Evolutionary conservation across 2,888 invertebrate genomes (phyloP).

Genomic region (Abrostola triplasia): DNA sequence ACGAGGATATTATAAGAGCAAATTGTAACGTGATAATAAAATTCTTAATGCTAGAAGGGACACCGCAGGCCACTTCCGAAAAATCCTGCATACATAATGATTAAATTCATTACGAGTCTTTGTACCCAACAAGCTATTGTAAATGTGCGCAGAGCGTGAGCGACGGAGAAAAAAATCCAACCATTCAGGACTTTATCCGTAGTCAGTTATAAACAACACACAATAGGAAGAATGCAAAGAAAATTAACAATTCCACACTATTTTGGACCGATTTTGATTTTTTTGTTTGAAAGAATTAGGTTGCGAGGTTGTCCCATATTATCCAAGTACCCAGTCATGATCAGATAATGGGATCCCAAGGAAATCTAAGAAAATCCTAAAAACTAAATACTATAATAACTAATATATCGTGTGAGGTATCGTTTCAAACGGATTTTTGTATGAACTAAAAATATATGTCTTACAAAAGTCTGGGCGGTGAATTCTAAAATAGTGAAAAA

Average conservation of each 20-base stretch:
- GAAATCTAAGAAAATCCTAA: no score
- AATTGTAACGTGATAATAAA: conserved; percentile 37
- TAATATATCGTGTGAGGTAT: no score
- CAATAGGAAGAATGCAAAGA: conserved; percentile 21
- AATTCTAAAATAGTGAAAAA: no score
- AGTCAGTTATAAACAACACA: conserved; percentile 33
- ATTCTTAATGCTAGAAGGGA: conserved; percentile 55
- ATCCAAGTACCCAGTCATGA: no score
- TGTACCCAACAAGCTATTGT: conserved; percentile 61
- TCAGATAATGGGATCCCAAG: no score
- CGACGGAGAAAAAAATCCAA: conserved; percentile 49
- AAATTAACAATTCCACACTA: conserved; percentile 10
- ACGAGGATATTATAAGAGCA: conserved; percentile 19
- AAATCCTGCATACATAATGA: conserved; percentile 65
- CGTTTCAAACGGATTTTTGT: no score
- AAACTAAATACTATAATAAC: no score
- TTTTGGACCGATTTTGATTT: no score
- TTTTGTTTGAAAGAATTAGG: no score
- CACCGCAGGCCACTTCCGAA: conserved; percentile 61
- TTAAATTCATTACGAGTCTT: conserved; percentile 66
- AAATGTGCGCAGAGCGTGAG: conserved; percentile 62
- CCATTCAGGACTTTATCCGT: conserved; percentile 35
- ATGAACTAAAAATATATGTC: no score
- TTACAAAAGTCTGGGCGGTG: no score
- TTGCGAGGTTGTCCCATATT: no score